These are phyloP conservation scores for Saxidomus purpurata DNA, from an alignment of 1,140 invertebrate genomes.

Conservation along the genomic window DNA sequence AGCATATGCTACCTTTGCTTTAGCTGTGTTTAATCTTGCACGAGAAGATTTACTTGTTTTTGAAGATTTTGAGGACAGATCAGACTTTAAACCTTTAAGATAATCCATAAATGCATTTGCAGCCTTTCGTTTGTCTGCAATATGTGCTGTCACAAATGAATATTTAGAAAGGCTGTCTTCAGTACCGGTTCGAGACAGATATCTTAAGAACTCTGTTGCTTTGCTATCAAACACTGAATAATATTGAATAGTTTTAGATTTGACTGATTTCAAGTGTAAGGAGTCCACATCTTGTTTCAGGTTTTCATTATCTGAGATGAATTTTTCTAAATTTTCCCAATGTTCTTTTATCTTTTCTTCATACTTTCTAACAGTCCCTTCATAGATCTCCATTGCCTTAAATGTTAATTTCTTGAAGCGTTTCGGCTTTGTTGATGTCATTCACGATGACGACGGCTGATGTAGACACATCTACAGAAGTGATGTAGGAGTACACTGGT, in stretches of 20 bases:
- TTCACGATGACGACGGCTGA: conserved; percentile 1
- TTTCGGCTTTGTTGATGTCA: conserved; percentile 5
- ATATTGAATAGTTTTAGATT: conserved; percentile 11
- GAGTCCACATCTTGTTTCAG: background rate
- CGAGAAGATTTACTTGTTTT: background rate
- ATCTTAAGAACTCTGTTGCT: conserved; percentile 14
- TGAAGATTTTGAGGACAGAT: background rate
- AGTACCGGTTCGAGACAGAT: background rate
- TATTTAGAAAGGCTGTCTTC: background rate
- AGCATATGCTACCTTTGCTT: conserved; percentile 15
- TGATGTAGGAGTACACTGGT: too few relatives aligned
- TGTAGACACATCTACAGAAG: background rate
- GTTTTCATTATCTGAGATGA: conserved; percentile 10
- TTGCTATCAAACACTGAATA: background rate
- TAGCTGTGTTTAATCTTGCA: conserved; percentile 33
- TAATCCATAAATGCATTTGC: conserved; percentile 21
- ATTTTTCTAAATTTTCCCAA: background rate
- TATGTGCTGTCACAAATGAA: background rate
- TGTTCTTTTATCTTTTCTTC: background rate
- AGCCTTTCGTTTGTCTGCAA: background rate
- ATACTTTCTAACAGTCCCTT: background rate
- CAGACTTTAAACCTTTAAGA: background rate
- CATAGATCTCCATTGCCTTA: conserved; percentile 22
- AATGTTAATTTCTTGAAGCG: conserved; percentile 9
- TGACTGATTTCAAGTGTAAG: conserved; percentile 29